Evolutionary conservation across 2,797 vertebrate species (phyloP).

Genomic region (Rhinichthys osculus): DNA sequence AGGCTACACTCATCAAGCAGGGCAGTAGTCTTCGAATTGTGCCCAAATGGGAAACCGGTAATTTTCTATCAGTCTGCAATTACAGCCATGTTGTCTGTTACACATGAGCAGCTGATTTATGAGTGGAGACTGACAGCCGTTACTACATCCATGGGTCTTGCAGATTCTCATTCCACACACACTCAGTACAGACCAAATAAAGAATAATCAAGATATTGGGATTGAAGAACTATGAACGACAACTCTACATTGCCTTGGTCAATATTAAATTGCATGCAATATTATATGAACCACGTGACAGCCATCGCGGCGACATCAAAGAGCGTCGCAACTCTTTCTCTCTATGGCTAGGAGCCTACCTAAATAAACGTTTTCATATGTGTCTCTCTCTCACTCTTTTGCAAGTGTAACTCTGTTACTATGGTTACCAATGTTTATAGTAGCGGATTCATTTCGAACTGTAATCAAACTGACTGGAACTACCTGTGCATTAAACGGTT

Average conservation of each 20-base stretch:
- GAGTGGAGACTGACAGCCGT: slow-evolving; percentile 64
- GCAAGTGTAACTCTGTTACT: too few species aligned
- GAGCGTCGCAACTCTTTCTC: too few species aligned
- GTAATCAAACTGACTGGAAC: too few species aligned
- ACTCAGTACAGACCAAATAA: slow-evolving; percentile 28
- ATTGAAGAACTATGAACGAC: neutral
- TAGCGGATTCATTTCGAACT: too few species aligned
- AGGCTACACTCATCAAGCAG: slow-evolving; percentile 18
- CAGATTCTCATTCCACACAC: slow-evolving; percentile 27
- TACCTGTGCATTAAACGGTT: too few species aligned
- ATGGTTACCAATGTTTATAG: too few species aligned
- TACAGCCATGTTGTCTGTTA: slow-evolving; percentile 65
- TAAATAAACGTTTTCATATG: too few species aligned
- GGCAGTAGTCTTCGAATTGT: neutral
- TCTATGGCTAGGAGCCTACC: too few species aligned
- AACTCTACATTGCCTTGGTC: neutral
- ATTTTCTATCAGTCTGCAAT: slow-evolving; percentile 69
- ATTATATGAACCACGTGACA: neutral
- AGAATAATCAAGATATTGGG: neutral
- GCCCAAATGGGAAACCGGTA: slow-evolving; percentile 54
- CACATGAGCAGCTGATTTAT: slow-evolving; percentile 70
- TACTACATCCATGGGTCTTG: slow-evolving; percentile 40
- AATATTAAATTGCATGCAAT: neutral
- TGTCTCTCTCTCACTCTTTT: too few species aligned
- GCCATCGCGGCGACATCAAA: too few species aligned